Evolutionary conservation across 2,113 vertebrate species (phyloP).

Genomic region (Muscicapa adusta): DNA sequence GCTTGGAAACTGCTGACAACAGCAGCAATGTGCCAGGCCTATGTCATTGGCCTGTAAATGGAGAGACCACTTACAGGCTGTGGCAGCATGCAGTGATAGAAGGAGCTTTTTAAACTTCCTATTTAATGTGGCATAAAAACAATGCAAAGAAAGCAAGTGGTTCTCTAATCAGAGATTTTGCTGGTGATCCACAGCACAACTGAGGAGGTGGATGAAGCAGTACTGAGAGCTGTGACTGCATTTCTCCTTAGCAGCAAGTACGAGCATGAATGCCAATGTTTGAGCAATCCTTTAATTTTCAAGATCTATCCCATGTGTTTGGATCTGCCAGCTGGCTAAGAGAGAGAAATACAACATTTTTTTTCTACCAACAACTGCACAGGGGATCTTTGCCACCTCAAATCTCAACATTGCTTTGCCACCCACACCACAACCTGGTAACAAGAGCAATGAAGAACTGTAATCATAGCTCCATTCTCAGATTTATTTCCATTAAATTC

Average conservation of each 20-base stretch:
- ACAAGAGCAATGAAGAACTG: neutral
- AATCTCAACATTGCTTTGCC: neutral
- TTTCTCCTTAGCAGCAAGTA: neutral
- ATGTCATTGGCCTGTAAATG: constrained; percentile 58
- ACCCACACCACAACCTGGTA: neutral
- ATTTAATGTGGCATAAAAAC: constrained; percentile 61
- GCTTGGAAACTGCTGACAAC: constrained; percentile 69
- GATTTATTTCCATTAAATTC: neutral
- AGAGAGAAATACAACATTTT: neutral
- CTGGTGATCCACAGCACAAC: neutral
- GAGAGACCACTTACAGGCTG: constrained; percentile 40
- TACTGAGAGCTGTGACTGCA: neutral
- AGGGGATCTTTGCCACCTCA: neutral
- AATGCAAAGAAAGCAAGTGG: neutral
- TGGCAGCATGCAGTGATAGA: constrained; percentile 35
- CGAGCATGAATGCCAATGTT: neutral
- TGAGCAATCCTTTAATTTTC: neutral
- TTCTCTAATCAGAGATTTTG: constrained; percentile 12
- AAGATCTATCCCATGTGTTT: neutral
- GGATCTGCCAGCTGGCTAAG: neutral
- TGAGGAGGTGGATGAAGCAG: neutral
- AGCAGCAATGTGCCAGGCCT: constrained; percentile 49
- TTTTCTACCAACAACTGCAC: neutral
- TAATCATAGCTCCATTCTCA: neutral
- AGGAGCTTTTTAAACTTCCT: constrained; percentile 32